Conservation (phyloP, 2,888 invertebrate genomes). For the Calephelis perditalis region DNA sequence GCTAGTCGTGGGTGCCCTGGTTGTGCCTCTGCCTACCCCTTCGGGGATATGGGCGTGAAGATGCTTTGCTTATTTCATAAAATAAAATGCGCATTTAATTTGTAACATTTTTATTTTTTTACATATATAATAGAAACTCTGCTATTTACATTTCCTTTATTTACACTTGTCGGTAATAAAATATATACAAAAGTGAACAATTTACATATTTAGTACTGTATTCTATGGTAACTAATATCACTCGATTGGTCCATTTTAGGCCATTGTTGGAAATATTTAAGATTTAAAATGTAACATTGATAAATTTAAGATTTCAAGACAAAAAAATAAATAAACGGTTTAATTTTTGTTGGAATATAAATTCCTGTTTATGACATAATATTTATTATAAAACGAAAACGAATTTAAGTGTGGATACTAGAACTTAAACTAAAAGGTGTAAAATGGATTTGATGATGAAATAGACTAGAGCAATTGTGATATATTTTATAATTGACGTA, state of each 20-base stretch:
- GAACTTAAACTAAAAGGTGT: not conserved
- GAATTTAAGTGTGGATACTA: slow-evolving; percentile 17
- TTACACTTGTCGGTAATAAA: slow-evolving; percentile 50
- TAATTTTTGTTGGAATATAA: slow-evolving; percentile 46
- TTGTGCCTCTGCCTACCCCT: too few relatives aligned
- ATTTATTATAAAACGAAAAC: slow-evolving; percentile 57
- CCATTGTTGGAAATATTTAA: slow-evolving; percentile 18
- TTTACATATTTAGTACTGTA: slow-evolving; percentile 28
- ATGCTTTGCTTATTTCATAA: not conserved
- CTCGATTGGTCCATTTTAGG: slow-evolving; percentile 39
- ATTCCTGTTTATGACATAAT: slow-evolving; percentile 38
- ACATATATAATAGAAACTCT: slow-evolving; percentile 41
- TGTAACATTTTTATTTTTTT: slow-evolving; percentile 51
- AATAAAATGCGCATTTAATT: slow-evolving; percentile 9
- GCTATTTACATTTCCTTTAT: slow-evolving; percentile 70
- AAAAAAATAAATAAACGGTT: slow-evolving; percentile 49
- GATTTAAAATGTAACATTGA: slow-evolving; percentile 13
- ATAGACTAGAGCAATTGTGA: not conserved
- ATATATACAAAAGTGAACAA: slow-evolving; percentile 31
- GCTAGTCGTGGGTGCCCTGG: too few relatives aligned
- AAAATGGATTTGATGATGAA: not conserved
- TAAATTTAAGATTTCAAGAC: not conserved
- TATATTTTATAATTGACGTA: too few relatives aligned
- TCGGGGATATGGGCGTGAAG: too few relatives aligned
- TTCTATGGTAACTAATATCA: slow-evolving; percentile 75